phyloP scores from a whole-genome alignment of 2,888 invertebrate species.

The Acanthacorydalis orientalis region DNA sequence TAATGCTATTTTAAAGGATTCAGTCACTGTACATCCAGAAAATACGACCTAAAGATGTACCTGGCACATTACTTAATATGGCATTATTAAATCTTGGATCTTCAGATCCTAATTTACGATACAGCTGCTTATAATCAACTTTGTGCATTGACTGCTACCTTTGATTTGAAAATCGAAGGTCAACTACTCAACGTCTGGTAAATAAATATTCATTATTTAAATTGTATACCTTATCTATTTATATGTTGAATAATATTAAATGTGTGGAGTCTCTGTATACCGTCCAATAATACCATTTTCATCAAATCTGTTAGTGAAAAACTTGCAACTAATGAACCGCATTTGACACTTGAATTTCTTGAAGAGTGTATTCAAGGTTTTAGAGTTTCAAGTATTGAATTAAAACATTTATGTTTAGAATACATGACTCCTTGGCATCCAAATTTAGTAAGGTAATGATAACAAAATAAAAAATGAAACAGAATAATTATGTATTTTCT shows the following conservation, averaged over 20 bases:
- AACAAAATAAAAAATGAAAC: constrained; percentile 7
- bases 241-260: neutral
- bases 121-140: constrained; percentile 95
- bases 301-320: constrained; percentile 95
- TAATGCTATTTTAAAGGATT: constrained; percentile 41
- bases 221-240: neutral
- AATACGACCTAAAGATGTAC: constrained; percentile 95
- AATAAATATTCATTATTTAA: constrained; percentile 7
- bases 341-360: constrained; percentile 87
- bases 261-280: constrained; percentile 74
- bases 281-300: constrained; percentile 95
- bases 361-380: constrained; percentile 96
- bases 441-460: constrained; percentile 62
- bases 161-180: constrained; percentile 94
- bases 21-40: constrained; percentile 94
- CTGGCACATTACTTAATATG: constrained; percentile 93
- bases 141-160: constrained; percentile 90
- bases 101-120: constrained; percentile 83
- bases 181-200: constrained; percentile 80
- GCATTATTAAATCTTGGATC: constrained; percentile 93
- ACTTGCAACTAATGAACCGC: constrained; percentile 87
- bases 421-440: constrained; percentile 99
- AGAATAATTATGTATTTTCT: neutral
- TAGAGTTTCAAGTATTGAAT: constrained; percentile 81
- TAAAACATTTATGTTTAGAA: constrained; percentile 93